Conservation (phyloP, 2,113 vertebrate genomes). For the human (Homo sapiens) region GRCh38 chr4:124015501-124016000, state of each 20-base stretch:
- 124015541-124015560: too few species aligned
- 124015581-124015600: too few species aligned
- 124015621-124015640: background rate
- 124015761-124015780: too few species aligned
- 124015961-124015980: background rate
- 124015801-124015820: background rate
- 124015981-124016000: background rate
- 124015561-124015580: too few species aligned
- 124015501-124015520: too few species aligned
- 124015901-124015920: background rate
- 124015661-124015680: background rate
- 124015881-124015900: background rate
- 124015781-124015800: background rate
- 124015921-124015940: background rate
- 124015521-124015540: too few species aligned
- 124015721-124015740: background rate
- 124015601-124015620: too few species aligned
- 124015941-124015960: background rate
- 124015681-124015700: background rate
- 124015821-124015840: background rate
- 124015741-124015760: background rate
- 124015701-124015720: background rate
- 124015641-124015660: background rate
- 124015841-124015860: background rate
- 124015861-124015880: background rate